Evolutionary conservation across 2,888 invertebrate genomes (phyloP).

Genomic region (Blera fallax): DNA sequence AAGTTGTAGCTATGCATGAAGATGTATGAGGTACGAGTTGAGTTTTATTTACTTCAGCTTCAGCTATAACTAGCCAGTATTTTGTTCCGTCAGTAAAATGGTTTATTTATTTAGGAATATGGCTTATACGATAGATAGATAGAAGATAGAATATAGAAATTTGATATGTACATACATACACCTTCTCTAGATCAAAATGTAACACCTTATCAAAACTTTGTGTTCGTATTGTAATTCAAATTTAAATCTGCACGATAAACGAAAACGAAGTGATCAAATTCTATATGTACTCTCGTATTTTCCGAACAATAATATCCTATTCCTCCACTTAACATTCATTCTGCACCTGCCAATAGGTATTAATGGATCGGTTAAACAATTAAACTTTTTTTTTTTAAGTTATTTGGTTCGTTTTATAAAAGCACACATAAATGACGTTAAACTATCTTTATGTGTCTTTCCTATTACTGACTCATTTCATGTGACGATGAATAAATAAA

Average conservation of each 20-base stretch:
- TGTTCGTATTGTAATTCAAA: background rate
- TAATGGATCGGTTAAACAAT: background rate
- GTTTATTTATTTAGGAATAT: too few relatives aligned
- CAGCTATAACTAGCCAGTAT: too few relatives aligned
- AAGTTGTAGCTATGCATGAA: too few relatives aligned
- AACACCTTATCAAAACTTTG: too few relatives aligned
- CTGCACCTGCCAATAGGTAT: background rate
- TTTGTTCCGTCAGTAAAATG: too few relatives aligned
- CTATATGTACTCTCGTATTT: background rate
- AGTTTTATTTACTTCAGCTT: too few relatives aligned
- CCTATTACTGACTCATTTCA: slow-evolving; percentile 14
- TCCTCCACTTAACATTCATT: background rate
- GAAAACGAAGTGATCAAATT: background rate
- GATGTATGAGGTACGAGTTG: too few relatives aligned
- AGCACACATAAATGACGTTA: background rate
- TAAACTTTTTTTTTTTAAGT: background rate
- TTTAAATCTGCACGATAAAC: background rate
- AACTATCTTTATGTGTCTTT: background rate
- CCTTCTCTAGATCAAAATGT: too few relatives aligned
- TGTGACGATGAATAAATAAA: slow-evolving; percentile 14
- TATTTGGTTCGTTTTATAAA: background rate
- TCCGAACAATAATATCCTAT: background rate
- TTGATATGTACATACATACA: too few relatives aligned
- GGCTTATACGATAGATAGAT: too few relatives aligned
- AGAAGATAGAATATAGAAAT: too few relatives aligned